Percentiles rank a stretch among this genome's conserved stretches.
Evolutionary conservation across 2,797 vertebrate species (phyloP).

Genomic region (Urosaurus nigricauda): DNA sequence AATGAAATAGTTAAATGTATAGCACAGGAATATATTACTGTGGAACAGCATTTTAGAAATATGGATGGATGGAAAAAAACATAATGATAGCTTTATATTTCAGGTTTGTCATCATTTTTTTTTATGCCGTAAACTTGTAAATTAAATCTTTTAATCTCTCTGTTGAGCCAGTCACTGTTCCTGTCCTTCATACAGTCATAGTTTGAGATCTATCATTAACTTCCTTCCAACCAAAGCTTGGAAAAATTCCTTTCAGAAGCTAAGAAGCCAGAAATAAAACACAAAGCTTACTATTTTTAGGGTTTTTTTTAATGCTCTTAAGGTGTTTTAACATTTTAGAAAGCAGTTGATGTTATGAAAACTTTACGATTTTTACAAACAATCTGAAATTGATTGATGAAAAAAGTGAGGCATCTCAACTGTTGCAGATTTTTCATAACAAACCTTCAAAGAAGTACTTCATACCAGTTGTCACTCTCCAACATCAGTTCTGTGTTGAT

Average conservation of each 20-base stretch:
- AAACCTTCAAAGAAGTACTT: background rate
- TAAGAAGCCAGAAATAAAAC: slow-evolving; percentile 6
- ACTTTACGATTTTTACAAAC: slow-evolving; percentile 5
- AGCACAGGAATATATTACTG: background rate
- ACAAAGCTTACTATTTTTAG: background rate
- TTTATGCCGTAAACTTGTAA: too few species aligned
- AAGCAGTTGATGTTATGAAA: slow-evolving; percentile 8
- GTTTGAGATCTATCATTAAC: background rate
- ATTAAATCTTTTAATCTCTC: background rate
- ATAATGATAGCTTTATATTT: background rate
- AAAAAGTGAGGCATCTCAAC: background rate
- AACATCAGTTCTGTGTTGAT: slow-evolving; percentile 20
- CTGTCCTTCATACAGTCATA: background rate
- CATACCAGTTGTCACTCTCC: slow-evolving; percentile 22
- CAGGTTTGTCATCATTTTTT: too few species aligned
- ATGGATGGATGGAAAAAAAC: background rate
- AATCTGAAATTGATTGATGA: background rate
- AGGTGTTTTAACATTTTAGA: background rate
- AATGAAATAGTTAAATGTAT: background rate
- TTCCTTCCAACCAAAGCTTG: background rate
- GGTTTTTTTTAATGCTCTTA: too few species aligned
- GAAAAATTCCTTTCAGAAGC: background rate
- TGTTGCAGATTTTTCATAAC: background rate
- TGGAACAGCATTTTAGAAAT: background rate
- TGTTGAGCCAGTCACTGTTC: background rate